phyloP scores from a whole-genome alignment of 2,797 vertebrate genomes.

The Premnoplex brunnescens region DNA sequence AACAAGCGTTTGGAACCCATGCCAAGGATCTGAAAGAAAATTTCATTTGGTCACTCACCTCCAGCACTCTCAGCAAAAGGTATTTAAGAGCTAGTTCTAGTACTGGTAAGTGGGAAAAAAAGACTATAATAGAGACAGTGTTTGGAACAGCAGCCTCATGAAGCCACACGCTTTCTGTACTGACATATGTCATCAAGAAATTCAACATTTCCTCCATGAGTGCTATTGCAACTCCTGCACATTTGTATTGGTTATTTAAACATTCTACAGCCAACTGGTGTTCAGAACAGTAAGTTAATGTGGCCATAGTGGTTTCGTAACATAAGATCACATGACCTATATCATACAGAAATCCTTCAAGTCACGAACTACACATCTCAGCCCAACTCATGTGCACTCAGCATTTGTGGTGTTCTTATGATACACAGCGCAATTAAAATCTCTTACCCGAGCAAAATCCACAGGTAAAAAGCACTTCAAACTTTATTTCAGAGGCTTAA shows the following conservation, averaged over 20 bases:
- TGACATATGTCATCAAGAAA: not conserved
- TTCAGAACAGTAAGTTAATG: not conserved
- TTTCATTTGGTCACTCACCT: not conserved
- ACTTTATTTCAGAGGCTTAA: not conserved
- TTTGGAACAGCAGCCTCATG: not conserved
- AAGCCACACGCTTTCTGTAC: not conserved
- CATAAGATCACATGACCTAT: not conserved
- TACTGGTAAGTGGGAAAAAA: not conserved
- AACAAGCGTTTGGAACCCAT: constrained; percentile 93
- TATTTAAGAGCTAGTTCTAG: not conserved
- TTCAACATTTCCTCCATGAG: fast-evolving
- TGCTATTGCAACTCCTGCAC: not conserved
- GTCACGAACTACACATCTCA: not conserved
- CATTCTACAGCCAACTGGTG: not conserved
- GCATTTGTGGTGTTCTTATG: not conserved
- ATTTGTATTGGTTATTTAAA: not conserved
- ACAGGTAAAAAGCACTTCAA: not conserved
- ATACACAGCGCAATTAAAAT: not conserved
- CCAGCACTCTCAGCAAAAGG: not conserved
- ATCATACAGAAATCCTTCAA: not conserved
- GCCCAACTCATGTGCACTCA: not conserved
- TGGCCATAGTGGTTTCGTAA: not conserved
- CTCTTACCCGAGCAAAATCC: not conserved
- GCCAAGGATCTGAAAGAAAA: constrained; percentile 88
- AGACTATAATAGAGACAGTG: fast-evolving